Evolutionary conservation across 2,888 invertebrate species (phyloP).

Genomic region (Erannis defoliaria): DNA sequence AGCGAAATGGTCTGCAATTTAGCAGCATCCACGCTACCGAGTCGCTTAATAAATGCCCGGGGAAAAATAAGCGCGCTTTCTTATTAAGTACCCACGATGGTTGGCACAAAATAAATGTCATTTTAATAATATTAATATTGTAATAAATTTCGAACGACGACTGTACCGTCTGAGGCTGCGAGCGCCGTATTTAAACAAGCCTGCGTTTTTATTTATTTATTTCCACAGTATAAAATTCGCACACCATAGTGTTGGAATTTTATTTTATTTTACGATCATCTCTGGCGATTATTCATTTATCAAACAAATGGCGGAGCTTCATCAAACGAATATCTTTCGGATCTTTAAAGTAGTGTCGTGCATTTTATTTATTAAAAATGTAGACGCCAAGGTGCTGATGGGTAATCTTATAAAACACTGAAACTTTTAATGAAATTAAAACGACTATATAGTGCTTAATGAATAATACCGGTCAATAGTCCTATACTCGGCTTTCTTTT

Average conservation of each 20-base stretch:
- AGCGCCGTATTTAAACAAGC: constrained; percentile 60
- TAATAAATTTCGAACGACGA: constrained; percentile 60
- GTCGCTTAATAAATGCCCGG: constrained; percentile 28
- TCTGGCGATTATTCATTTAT: constrained; percentile 70
- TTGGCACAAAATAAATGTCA: constrained; percentile 58
- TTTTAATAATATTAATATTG: constrained; percentile 65
- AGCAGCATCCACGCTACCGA: constrained; percentile 30
- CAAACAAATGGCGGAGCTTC: constrained; percentile 74
- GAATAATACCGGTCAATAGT: constrained; percentile 21
- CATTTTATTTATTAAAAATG: constrained; percentile 62
- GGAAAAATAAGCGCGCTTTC: constrained; percentile 29
- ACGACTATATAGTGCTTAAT: constrained; percentile 20
- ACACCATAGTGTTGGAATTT: constrained; percentile 58
- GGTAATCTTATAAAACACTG: constrained; percentile 39
- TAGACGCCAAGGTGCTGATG: constrained; percentile 52
- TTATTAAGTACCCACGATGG: constrained; percentile 40
- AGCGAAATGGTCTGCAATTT: constrained; percentile 37
- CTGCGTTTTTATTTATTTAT: constrained; percentile 69
- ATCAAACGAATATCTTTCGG: constrained; percentile 69
- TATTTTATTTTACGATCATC: constrained; percentile 61
- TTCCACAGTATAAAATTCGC: constrained; percentile 64
- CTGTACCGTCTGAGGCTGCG: constrained; percentile 57
- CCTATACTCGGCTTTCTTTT: constrained; percentile 4
- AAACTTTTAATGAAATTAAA: constrained; percentile 41
- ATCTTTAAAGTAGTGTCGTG: constrained; percentile 53